Evolutionary conservation across 2,797 vertebrate species (phyloP).

Genomic region (Lates japonicus): DNA sequence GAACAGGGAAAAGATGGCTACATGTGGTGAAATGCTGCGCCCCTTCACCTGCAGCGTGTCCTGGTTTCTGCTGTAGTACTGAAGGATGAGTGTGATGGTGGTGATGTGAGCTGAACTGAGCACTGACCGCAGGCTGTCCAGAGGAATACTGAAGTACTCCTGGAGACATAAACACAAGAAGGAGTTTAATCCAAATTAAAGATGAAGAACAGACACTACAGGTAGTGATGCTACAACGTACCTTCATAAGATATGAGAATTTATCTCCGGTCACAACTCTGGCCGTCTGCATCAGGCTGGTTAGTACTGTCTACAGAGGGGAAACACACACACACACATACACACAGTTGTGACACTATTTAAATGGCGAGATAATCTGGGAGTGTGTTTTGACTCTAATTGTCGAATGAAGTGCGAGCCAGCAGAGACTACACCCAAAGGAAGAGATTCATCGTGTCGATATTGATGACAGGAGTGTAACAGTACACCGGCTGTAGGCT

Average conservation of each 20-base stretch:
- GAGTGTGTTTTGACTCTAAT: constrained; percentile 45
- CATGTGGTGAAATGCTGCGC: background rate
- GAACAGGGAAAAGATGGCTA: background rate
- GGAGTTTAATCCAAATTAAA: background rate
- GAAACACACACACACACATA: constrained; percentile 39
- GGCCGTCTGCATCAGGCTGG: constrained; percentile 81
- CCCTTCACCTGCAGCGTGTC: constrained; percentile 74
- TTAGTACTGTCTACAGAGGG: constrained; percentile 79
- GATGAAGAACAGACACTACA: background rate
- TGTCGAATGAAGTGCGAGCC: constrained; percentile 64
- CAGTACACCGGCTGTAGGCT: constrained; percentile 59
- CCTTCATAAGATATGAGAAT: constrained; percentile 79
- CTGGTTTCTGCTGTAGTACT: constrained; percentile 80
- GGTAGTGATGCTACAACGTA: constrained; percentile 43
- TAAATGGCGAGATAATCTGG: constrained; percentile 33
- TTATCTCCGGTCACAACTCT: constrained; percentile 70
- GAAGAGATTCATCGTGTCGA: constrained; percentile 64
- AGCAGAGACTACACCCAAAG: constrained; percentile 65
- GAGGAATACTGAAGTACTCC: constrained; percentile 86
- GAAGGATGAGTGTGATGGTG: constrained; percentile 82
- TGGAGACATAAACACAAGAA: constrained; percentile 45
- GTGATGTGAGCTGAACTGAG: constrained; percentile 74
- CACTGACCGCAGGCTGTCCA: constrained; percentile 71
- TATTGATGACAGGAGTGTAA: constrained; percentile 72
- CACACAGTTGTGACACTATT: constrained; percentile 9